Evolutionary conservation across 2,888 invertebrate species (phyloP).

Genomic region (Hemaris fuciformis): DNA sequence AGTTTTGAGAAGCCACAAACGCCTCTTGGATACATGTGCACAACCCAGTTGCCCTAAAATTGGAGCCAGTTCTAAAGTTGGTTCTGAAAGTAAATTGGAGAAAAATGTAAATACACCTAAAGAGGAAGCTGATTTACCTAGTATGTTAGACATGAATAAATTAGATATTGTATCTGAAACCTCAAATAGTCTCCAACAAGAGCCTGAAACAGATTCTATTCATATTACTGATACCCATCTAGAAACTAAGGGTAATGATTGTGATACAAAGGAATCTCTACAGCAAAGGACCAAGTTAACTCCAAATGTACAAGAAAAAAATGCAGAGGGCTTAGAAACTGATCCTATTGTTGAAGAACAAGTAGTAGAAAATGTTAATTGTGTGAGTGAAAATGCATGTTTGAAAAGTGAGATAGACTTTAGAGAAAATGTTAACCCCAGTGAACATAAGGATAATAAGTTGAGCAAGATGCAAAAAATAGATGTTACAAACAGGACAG

Average conservation of each 20-base stretch:
- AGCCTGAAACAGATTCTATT: slow-evolving; percentile 38
- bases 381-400: slow-evolving; percentile 61
- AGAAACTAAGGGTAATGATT: slow-evolving; percentile 44
- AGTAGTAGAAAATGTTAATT: slow-evolving; percentile 48
- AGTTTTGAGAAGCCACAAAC: slow-evolving; percentile 83
- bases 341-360: slow-evolving; percentile 51
- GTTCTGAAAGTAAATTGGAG: slow-evolving; percentile 52
- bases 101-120: slow-evolving; percentile 54
- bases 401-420: slow-evolving; percentile 74
- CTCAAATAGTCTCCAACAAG: slow-evolving; percentile 39
- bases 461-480: slow-evolving; percentile 62
- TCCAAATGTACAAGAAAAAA: slow-evolving; percentile 38
- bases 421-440: slow-evolving; percentile 79
- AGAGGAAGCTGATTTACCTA: slow-evolving; percentile 54
- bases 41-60: slow-evolving; percentile 55
- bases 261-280: slow-evolving; percentile 71
- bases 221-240: slow-evolving; percentile 44
- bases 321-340: slow-evolving; percentile 43
- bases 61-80: slow-evolving; percentile 50
- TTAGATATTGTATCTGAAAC: slow-evolving; percentile 49
- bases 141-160: slow-evolving; percentile 47
- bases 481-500: slow-evolving; percentile 57
- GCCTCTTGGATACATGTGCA: slow-evolving; percentile 64
- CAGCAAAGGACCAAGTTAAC: slow-evolving; percentile 44
- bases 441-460: slow-evolving; percentile 69